Evolutionary conservation across 2,113 vertebrate genomes (phyloP), one percentile per base, ranked within the genome.

Genomic region (Hydrolagus affinis): DNA sequence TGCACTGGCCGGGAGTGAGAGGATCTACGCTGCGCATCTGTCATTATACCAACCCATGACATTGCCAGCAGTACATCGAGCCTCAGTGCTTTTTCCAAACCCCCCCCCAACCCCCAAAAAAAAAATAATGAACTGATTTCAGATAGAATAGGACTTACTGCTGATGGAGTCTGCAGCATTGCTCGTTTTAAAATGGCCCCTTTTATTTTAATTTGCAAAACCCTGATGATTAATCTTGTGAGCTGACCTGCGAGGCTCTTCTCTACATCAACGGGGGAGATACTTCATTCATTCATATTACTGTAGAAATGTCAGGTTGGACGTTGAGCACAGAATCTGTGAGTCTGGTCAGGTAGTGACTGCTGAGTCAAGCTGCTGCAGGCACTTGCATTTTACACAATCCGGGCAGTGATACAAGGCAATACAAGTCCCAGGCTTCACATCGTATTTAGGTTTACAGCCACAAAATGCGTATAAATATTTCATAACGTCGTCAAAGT

Each of bases 311-410:
- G 62, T 66, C 78, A 66, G 15, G 30, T 64, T 17, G 71, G 86
- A 23, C 88, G 86, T 90, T 91, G 86, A 86, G 86, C 44, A 60
- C 30, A 10, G 88, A 28, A 86, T 87, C 86, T 64, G 78, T 66
- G 64, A 88, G 70, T 88, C 88, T 86, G 77, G 23, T 88, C 89
- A 89, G 87, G 88, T 88, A n/a, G n/a, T n/a, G n/a, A 86, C 23
- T 90, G 88, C 88, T 90, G 90, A 90, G 86, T 90, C 91, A 91
- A 70, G 44, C 44, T 19, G 1, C 0, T 80, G 88, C 86, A 87
- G 72, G 57, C 86, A 86, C 60, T 85, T 85, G 23, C 66, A 70
- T 86, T 87, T 44, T 32, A 83, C 30, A 66, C 23, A 80, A 83
- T 83, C 66, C 62, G 66, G 30, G 77, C 59, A 28, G 59, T 64